These are phyloP conservation scores for Solea senegalensis DNA, from an alignment of 2,113 vertebrate species.

Conservation along the genomic window DNA sequence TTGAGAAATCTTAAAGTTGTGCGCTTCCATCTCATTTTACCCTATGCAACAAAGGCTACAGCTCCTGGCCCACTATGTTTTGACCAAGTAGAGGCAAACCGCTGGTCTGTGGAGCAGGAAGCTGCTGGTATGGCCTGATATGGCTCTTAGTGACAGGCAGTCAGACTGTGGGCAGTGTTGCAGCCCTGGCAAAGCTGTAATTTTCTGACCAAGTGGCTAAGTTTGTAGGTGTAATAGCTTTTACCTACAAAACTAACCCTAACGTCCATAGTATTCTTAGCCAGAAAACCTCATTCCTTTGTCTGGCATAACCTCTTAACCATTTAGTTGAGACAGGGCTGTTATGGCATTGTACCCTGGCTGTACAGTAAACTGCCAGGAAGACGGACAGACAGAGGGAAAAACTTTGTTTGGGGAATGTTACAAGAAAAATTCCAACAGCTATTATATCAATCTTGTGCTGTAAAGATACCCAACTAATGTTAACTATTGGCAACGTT, in stretches of 20 bases:
- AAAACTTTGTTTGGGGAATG: constrained; percentile 5
- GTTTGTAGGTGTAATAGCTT: constrained; percentile 5
- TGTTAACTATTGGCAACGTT: neutral
- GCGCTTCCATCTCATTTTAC: constrained; percentile 57
- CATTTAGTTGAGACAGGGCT: constrained; percentile 12
- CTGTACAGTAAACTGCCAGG: constrained; percentile 26
- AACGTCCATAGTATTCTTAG: constrained; percentile 8
- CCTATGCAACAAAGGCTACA: constrained; percentile 60
- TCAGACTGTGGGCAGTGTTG: constrained; percentile 56
- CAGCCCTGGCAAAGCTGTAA: constrained; percentile 39
- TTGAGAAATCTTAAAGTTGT: constrained; percentile 19
- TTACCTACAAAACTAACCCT: constrained; percentile 12
- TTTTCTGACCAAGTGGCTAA: constrained; percentile 31
- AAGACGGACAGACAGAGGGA: constrained; percentile 1
- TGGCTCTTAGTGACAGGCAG: constrained; percentile 67
- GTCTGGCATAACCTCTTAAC: constrained; percentile 17
- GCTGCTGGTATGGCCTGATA: constrained; percentile 75
- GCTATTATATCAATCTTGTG: neutral
- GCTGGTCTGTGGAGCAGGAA: constrained; percentile 70
- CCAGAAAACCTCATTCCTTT: neutral
- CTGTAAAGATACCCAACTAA: neutral
- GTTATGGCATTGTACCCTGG: constrained; percentile 16
- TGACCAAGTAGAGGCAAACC: constrained; percentile 83
- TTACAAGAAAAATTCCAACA: neutral
- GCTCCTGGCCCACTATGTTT: constrained; percentile 69